Conservation (phyloP, 92 coral and sea anemone species). For the Palythoa caribaeorum region DNA sequence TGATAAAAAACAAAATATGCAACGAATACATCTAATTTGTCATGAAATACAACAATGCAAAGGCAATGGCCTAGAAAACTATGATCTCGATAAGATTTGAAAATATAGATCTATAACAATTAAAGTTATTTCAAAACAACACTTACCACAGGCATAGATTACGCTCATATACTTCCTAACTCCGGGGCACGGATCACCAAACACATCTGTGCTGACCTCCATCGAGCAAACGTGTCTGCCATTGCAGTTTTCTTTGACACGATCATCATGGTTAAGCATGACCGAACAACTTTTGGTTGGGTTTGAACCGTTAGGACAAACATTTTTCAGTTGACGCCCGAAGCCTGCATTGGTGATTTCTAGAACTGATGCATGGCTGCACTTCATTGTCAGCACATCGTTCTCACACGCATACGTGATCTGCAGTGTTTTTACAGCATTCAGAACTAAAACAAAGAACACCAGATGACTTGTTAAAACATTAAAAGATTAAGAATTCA, state of each 20-base stretch:
- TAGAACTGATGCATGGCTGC: constrained; percentile 27
- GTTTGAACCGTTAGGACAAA: constrained; percentile 24
- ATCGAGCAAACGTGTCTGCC: constrained; percentile 37
- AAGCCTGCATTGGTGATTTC: constrained; percentile 24
- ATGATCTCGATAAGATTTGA: no score
- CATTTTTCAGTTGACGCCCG: constrained; percentile 16
- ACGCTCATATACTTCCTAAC: constrained; percentile 58
- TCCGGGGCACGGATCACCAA: constrained; percentile 60
- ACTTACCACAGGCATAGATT: constrained; percentile 63
- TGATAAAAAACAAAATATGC: no score
- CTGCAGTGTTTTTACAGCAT: background rate
- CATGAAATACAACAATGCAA: no score
- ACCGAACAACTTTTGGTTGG: constrained; percentile 7
- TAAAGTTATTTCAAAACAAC: background rate
- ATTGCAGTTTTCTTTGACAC: constrained; percentile 43
- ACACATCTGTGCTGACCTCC: constrained; percentile 28
- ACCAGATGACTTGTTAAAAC: background rate
- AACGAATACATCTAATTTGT: no score
- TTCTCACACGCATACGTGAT: constrained; percentile 32
- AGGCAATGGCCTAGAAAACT: no score
- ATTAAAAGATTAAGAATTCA: background rate
- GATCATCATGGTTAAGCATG: background rate
- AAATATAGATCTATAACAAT: no score
- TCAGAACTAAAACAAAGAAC: constrained; percentile 2
- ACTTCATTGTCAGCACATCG: constrained; percentile 5